Base-by-base conservation (phyloP, 2,113 vertebrate species). In the Caretta caretta region DNA sequence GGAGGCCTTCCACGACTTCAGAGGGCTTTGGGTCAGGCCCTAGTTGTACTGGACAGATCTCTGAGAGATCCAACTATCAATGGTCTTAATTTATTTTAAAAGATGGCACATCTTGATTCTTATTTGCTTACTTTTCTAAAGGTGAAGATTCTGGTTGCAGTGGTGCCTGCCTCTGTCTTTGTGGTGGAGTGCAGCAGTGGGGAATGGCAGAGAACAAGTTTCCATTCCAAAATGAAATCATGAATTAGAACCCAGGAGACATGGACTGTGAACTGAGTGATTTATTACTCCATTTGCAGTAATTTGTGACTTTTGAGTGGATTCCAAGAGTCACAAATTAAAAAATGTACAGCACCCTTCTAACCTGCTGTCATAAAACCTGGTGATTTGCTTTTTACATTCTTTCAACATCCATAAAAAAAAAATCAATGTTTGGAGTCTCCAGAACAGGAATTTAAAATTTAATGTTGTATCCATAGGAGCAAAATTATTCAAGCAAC, bases 251-350 rank as follows among this genome's bases (percentile, higher is more conserved):
- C 25, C 51, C 51, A 79, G 53, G 48, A 89, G 69, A 79, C 17
- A 22, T 1, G 27, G 38, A 49, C 49, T 79, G 1, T 46, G 8
- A 79, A 4, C 38, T 56, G 8, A 20, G 72, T 62, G 62, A 86
- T 89, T 93, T 92, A 89, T 86, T 51, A 72, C 6, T 84, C 22
- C 83, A 50, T 88, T 94, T 65, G 27, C 54, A 78, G 54, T 49
- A 95, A 87, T 92, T 83, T 92, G 69, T 86, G 80, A 54, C 57
- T 87, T 96, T 89, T 59, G n/a, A 94, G 83, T 86, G 76, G 31
- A 89, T 93, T 94, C 86, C 76, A 89, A 54, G 27, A 46, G 46
- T 85, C 83, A 91, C 50, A 95, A 95, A 92, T 86, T 65, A 89
- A 56, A 79, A 93, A 88, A n/a, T 19, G 78, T 12, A 69, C 79